These are phyloP conservation scores for Eupithecia exiguata DNA, from an alignment of 2,888 invertebrate species.

Conservation along the genomic window DNA sequence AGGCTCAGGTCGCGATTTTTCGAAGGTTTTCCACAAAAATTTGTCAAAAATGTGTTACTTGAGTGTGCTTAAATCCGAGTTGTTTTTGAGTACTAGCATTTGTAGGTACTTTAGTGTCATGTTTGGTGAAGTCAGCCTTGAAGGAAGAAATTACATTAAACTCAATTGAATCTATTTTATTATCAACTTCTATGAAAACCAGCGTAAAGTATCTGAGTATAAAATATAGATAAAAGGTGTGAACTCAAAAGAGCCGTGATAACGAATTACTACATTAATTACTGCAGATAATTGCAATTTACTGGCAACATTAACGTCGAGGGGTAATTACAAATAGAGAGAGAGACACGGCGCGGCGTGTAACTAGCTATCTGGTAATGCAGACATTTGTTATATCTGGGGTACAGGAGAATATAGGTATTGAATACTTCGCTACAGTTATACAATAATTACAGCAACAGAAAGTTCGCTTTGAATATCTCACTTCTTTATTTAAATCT, in stretches of 20 bases:
- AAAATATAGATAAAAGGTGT: not conserved
- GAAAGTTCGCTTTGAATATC: no score
- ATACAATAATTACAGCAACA: no score
- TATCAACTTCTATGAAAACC: not conserved
- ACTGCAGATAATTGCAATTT: constrained; percentile 52
- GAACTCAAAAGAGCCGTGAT: constrained; percentile 33
- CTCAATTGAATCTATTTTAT: not conserved
- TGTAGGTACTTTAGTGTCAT: no score
- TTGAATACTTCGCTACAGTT: not conserved
- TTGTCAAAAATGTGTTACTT: no score
- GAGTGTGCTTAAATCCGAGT: no score
- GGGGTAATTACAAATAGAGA: constrained; percentile 36
- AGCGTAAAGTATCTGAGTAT: not conserved
- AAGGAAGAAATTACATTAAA: not conserved
- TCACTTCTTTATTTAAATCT: no score
- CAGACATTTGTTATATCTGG: constrained; percentile 18
- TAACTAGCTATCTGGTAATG: constrained; percentile 35
- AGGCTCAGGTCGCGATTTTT: no score
- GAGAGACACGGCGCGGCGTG: constrained; percentile 30
- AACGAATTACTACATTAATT: constrained; percentile 48
- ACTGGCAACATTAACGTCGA: constrained; percentile 44
- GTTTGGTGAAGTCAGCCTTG: not conserved
- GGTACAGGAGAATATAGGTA: not conserved
- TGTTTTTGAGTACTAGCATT: no score
- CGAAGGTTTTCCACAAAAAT: no score